Evolutionary conservation across 2,113 vertebrate species (phyloP).

Genomic region (Hypocryptadius cinnamomeus): DNA sequence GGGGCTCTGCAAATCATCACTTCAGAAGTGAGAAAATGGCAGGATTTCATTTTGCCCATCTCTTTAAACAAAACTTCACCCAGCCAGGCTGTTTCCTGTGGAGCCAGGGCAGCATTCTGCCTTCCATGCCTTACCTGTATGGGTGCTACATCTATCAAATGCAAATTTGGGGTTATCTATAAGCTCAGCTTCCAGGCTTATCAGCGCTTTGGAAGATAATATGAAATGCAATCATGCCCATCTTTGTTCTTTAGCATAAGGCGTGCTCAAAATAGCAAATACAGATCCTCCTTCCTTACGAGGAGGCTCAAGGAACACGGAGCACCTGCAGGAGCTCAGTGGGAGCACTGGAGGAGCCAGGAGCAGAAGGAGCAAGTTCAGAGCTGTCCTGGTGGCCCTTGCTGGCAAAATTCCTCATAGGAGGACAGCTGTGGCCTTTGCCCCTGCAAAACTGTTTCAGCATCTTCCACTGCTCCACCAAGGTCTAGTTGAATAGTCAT

Average conservation of each 20-base stretch:
- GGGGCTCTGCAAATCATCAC: neutral
- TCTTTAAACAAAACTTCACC: neutral
- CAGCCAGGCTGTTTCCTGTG: neutral
- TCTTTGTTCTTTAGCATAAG: neutral
- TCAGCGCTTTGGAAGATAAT: neutral
- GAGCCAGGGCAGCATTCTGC: neutral
- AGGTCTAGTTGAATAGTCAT: neutral
- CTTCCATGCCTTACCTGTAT: neutral
- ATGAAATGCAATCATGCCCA: neutral
- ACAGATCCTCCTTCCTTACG: accelerated
- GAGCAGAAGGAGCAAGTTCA: neutral
- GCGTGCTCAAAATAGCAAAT: neutral
- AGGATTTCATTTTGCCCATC: neutral
- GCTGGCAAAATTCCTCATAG: neutral
- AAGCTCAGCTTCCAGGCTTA: neutral
- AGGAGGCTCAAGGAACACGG: neutral
- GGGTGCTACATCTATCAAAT: neutral
- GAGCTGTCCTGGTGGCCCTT: neutral
- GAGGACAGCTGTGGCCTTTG: neutral
- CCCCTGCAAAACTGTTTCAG: neutral
- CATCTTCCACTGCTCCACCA: neutral
- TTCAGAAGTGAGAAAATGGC: neutral
- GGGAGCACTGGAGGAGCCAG: neutral
- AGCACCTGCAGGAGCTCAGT: accelerated
- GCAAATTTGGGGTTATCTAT: neutral